These are phyloP conservation scores for Ceraclea dissimilis DNA, from an alignment of 2,888 invertebrate genomes.

Conservation along the genomic window DNA sequence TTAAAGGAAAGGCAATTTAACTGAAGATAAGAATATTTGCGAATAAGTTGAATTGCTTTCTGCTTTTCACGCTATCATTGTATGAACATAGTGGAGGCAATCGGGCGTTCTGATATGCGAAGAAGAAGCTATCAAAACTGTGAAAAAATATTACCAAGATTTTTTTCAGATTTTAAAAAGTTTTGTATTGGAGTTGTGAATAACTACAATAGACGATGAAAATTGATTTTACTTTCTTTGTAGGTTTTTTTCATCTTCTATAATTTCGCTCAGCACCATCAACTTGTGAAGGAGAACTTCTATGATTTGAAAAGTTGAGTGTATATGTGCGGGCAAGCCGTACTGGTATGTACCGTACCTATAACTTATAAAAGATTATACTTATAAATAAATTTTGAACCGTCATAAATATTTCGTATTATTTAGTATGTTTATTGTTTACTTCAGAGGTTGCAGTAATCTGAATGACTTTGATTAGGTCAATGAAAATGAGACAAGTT, in stretches of 20 bases:
- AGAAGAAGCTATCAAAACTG: background rate
- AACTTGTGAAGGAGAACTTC: background rate
- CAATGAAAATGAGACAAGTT: too few species aligned
- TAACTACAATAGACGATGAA: constrained; percentile 6
- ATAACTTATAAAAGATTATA: too few species aligned
- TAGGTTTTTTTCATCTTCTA: background rate
- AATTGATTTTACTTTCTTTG: constrained; percentile 3
- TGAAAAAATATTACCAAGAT: background rate
- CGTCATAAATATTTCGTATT: too few species aligned
- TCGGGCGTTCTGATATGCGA: background rate
- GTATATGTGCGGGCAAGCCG: too few species aligned
- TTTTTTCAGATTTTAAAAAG: constrained; percentile 7
- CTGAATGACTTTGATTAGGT: too few species aligned
- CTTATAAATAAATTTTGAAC: too few species aligned
- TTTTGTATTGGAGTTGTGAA: constrained; percentile 6
- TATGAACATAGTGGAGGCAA: background rate
- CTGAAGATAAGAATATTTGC: too few species aligned
- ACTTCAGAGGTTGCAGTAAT: too few species aligned
- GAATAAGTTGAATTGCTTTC: background rate
- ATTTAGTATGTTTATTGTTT: too few species aligned
- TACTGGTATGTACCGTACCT: too few species aligned
- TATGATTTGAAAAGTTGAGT: background rate
- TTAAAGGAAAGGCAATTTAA: too few species aligned
- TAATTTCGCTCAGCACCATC: background rate
- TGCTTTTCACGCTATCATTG: background rate